These are phyloP conservation scores for Dendroctonus valens DNA, from an alignment of 1,140 invertebrate species.

Conservation along the genomic window DNA sequence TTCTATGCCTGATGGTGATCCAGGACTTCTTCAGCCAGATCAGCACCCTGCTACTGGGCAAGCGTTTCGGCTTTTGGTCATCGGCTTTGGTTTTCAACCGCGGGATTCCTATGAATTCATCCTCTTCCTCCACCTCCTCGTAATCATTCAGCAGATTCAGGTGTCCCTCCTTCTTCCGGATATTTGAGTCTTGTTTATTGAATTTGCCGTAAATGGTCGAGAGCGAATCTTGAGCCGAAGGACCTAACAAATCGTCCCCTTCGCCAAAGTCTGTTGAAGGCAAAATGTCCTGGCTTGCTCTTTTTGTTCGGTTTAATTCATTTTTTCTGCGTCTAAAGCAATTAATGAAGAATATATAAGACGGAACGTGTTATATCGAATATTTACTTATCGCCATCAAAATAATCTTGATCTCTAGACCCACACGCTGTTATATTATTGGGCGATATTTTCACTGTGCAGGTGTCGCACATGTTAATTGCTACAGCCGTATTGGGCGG, in stretches of 20 bases:
- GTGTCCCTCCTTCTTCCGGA: too few relatives aligned
- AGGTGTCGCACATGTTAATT: conserved; percentile 15
- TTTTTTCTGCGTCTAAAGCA: background rate
- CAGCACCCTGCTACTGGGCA: conserved; percentile 11
- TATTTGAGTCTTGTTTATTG: too few relatives aligned
- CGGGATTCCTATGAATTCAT: too few relatives aligned
- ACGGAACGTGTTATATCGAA: background rate
- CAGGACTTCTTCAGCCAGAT: conserved; percentile 25
- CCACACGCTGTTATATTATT: background rate
- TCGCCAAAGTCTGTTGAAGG: too few relatives aligned
- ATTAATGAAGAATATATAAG: background rate
- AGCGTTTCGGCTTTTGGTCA: background rate
- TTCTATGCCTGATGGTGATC: conserved; percentile 16
- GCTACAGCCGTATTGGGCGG: conserved; percentile 15
- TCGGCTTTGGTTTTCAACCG: too few relatives aligned
- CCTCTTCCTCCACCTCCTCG: too few relatives aligned
- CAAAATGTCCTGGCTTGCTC: background rate
- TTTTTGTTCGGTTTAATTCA: background rate
- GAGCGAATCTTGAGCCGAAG: too few relatives aligned
- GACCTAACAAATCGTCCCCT: too few relatives aligned
- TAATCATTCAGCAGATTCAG: too few relatives aligned
- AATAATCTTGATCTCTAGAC: background rate
- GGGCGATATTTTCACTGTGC: conserved; percentile 10
- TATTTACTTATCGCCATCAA: background rate
- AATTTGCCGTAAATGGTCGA: too few relatives aligned